Base-by-base conservation (phyloP, 2,797 vertebrate genomes). In the Xenentodon cancila region DNA sequence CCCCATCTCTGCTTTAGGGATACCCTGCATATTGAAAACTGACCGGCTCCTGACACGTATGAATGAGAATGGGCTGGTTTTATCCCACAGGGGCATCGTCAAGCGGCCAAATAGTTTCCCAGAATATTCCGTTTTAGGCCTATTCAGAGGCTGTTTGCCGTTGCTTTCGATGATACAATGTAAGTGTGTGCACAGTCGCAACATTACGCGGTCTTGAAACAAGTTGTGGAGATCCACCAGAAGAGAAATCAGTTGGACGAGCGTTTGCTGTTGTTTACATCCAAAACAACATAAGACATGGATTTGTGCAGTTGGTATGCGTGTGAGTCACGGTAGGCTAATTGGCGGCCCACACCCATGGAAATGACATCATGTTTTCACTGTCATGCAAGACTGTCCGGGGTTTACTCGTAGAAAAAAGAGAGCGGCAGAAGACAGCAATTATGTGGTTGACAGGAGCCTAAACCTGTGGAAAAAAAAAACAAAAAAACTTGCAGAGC, bases 261-360 rank as follows among this genome's bases (percentile, higher is more conserved):
- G 3, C 20, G 13, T 15, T 40, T 40, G 37, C 13, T 40, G 4
- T 5, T 40, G 37, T 40, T 40, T 40, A 40, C 37, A 40, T 4
- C n/a, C 51, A 54, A 4, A 46, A 43, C 8, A 9, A 66, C 64
- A 72, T 56, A 50, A 54, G 59, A 79, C 53, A 53, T 56, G 27
- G 52, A 56, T 82, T 81, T 74, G 64, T 81, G 68, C 65, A 45
- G 21, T 79, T 63, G 74, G 63, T 64, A 43, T 75, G 59, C 71
- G 62, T 72, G 69, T 84, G 79, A 84, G 75, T 88, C 71, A 79
- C 65, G 22, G 46, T 83, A 21, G 21, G 12, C 46, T 48, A 75
- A 81, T 59, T 79, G 84, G 70, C 42, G 71, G 52, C 32, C 79
- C 76, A 81, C 86, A 55, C 84, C 80, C 84, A 78, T 73, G 67